A percentile compares a stretch with the other conserved stretches of the same genome.
Evolutionary conservation across 2,888 invertebrate species (phyloP).

Genomic region (Drosophila affinis): DNA sequence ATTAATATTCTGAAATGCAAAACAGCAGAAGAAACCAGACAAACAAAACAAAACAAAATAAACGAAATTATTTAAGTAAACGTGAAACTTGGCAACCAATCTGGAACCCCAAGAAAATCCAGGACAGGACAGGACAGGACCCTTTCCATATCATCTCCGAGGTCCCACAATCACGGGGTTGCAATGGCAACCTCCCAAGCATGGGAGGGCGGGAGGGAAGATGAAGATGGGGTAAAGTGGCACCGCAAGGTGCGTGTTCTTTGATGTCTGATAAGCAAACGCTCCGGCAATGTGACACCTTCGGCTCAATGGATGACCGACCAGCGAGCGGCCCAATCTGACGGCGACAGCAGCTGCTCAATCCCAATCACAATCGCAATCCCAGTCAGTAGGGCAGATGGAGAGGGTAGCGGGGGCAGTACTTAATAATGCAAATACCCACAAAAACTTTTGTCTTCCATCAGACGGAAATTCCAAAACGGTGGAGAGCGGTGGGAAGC

Average conservation of each 20-base stretch:
- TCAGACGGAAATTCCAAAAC: conserved; percentile 60
- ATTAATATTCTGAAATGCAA: conserved; percentile 46
- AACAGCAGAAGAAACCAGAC: conserved; percentile 33
- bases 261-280: conserved; percentile 47
- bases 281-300: conserved; percentile 33
- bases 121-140: background rate
- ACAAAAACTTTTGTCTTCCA: conserved; percentile 44
- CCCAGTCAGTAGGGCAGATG: too few relatives aligned
- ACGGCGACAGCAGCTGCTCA: background rate
- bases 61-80: conserved; percentile 36
- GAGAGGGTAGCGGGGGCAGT: conserved; percentile 3
- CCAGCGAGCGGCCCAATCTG: background rate
- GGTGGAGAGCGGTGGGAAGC: too few relatives aligned
- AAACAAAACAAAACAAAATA: conserved; percentile 25
- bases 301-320: conserved; percentile 40
- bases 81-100: conserved; percentile 25
- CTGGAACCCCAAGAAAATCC: conserved; percentile 1
- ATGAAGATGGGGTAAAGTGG: background rate
- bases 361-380: too few relatives aligned
- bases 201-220: background rate
- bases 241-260: conserved; percentile 42
- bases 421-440: conserved; percentile 67
- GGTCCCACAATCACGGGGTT: conserved; percentile 11
- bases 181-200: conserved; percentile 39
- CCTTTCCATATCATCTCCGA: background rate